Evolutionary conservation across 2,888 invertebrate species (phyloP).

Genomic region (Neoscelio sp.): DNA sequence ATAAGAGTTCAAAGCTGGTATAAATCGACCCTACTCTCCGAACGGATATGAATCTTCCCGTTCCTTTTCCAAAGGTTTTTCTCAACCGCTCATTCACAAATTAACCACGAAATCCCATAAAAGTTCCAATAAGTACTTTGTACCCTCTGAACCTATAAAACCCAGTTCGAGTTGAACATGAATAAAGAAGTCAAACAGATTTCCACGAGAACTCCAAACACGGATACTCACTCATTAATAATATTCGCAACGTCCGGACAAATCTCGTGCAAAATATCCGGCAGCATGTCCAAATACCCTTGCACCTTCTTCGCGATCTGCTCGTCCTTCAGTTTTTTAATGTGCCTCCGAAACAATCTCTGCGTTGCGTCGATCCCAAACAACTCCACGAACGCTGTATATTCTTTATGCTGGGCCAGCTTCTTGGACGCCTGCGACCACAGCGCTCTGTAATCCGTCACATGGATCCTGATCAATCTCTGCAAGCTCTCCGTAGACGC

Average conservation of each 20-base stretch:
- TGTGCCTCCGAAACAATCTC: constrained; percentile 90
- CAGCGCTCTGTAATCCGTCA: constrained; percentile 91
- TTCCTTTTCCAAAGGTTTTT: too few relatives aligned
- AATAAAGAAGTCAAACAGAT: too few relatives aligned
- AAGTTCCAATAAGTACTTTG: too few relatives aligned
- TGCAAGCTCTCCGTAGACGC: constrained; percentile 96
- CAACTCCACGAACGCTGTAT: constrained; percentile 93
- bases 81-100: too few relatives aligned
- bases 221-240: constrained; percentile 79
- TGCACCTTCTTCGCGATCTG: constrained; percentile 90
- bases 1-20: too few relatives aligned
- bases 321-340: constrained; percentile 92
- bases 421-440: constrained; percentile 95
- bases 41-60: too few relatives aligned
- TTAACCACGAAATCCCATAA: too few relatives aligned
- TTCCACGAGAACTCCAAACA: not conserved
- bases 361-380: constrained; percentile 94
- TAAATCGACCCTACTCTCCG: too few relatives aligned
- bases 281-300: constrained; percentile 90
- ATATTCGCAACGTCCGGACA: constrained; percentile 88
- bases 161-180: too few relatives aligned
- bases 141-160: too few relatives aligned
- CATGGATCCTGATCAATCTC: constrained; percentile 92
- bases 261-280: constrained; percentile 90
- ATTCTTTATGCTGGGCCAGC: constrained; percentile 94